Base-by-base conservation (phyloP, 1,140 invertebrate genomes). In the Heliconius hewitsoni region DNA sequence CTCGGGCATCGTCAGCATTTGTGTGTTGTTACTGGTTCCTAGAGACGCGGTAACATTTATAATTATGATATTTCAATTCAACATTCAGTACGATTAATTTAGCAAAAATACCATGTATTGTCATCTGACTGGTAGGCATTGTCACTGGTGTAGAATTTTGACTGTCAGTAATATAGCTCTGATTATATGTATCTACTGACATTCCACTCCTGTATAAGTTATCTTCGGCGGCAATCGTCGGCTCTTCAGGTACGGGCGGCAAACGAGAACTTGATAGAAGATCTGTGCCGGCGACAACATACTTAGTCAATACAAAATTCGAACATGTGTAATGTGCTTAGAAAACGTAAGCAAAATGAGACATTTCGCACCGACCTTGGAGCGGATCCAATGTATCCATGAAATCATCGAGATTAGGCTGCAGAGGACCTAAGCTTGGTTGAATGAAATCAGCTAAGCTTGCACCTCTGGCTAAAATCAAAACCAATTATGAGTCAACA, bases 321-420 rank as follows among this genome's bases (percentile, higher is more conserved):
- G 9, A 57, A 52, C 6, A 52, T 19, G 42, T 16, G 13, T 46
- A 46, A 46, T 46, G 42, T 46, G 42, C 4, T 46, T 16, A 19
- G 18, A 8, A 52, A 52, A 52, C 18, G 50, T 52, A 52, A 19
- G 19, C 4, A 19, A 52, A 52, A 52, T 52, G 18, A 19, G 5
- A 52, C 6, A 5, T 52, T 52, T 52, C 18, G 39, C 27, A 72
- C 60, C 85, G 95, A 98, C 97, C 97, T 95, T 98, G 97, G 78
- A 98, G 95, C 8, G 97, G 97, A 89, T 98, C 97, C 88, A 98
- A 96, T 86, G 98, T 98, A 86, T 98, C 98, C 97, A 98, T 98
- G 92, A 98, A 98, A 95, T 99, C 99, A 91, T 99, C 98, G 84
- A 99, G 96, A 95, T 98, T 99, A 80, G 99, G 99, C 92, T 99